phyloP scores from a whole-genome alignment of 2,888 invertebrate species.

The Drosophila flavopinicola region DNA sequence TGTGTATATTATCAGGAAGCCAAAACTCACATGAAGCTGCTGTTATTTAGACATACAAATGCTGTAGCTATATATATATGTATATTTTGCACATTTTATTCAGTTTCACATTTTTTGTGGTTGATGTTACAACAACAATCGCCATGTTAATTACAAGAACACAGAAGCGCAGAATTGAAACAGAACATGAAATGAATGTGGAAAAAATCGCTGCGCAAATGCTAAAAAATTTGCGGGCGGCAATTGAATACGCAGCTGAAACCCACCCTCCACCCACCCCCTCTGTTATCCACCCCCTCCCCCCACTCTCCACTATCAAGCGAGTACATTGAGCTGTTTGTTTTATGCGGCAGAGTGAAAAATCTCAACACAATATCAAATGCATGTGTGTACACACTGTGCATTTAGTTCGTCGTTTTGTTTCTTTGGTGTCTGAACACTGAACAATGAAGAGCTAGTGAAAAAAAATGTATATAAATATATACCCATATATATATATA shows the following conservation, averaged over 20 bases:
- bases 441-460: conserved; percentile 52
- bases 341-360: conserved; percentile 53
- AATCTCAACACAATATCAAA: conserved; percentile 70
- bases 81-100: too few relatives aligned
- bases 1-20: too few relatives aligned
- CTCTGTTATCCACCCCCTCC: accelerated
- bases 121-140: conserved; percentile 37
- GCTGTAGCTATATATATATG: conserved; percentile 10
- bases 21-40: conserved; percentile 11
- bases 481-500: conserved; percentile 19
- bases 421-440: conserved; percentile 8
- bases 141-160: conserved; percentile 71
- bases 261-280: neutral
- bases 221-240: conserved; percentile 37
- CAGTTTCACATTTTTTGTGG: conserved; percentile 2
- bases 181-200: conserved; percentile 21
- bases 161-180: conserved; percentile 21
- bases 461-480: conserved; percentile 30
- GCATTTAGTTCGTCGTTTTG: conserved; percentile 31
- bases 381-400: conserved; percentile 47
- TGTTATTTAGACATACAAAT: conserved; percentile 38
- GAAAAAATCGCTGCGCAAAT: conserved; percentile 13
- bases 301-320: neutral
- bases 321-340: conserved; percentile 63
- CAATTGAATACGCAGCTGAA: conserved; percentile 58